These are phyloP conservation scores for Nysson spinosus DNA, from an alignment of 2,888 invertebrate species.

Conservation along the genomic window DNA sequence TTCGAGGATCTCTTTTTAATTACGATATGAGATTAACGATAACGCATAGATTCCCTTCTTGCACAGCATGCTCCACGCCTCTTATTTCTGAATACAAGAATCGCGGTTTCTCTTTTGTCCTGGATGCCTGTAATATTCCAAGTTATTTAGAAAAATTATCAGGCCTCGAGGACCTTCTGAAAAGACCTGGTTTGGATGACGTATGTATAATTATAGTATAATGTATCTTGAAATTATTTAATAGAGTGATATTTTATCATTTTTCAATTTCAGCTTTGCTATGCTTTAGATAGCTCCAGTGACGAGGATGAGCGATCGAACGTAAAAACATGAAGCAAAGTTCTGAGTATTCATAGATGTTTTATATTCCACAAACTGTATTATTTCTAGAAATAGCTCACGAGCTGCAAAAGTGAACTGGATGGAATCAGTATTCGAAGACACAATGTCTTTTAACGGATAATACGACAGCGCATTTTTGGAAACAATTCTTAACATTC, in stretches of 20 bases:
- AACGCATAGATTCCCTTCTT: slow-evolving; percentile 90
- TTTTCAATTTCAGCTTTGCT: slow-evolving; percentile 69
- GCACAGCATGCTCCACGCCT: slow-evolving; percentile 91
- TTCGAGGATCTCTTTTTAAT: slow-evolving; percentile 92
- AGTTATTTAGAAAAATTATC: slow-evolving; percentile 82
- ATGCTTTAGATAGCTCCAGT: slow-evolving; percentile 66
- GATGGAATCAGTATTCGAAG: neutral
- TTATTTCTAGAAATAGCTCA: neutral
- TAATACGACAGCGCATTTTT: neutral
- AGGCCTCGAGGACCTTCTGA: slow-evolving; percentile 78
- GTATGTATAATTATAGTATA: slow-evolving; percentile 45
- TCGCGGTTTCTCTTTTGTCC: slow-evolving; percentile 79
- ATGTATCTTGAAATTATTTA: slow-evolving; percentile 1
- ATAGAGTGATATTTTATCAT: slow-evolving; percentile 3
- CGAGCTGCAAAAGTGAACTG: neutral
- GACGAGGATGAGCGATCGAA: slow-evolving; percentile 58
- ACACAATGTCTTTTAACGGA: neutral
- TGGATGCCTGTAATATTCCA: slow-evolving; percentile 81
- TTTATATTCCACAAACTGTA: too few relatives aligned
- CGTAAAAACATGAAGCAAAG: slow-evolving; percentile 1
- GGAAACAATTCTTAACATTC: neutral
- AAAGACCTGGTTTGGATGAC: slow-evolving; percentile 72
- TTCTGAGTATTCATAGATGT: neutral
- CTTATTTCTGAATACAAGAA: slow-evolving; percentile 72
- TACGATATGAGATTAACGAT: slow-evolving; percentile 91